A percentile compares a stretch with the other conserved stretches of the same genome.
Evolutionary conservation across 2,113 vertebrate genomes (phyloP).

Genomic region (Caretta caretta): DNA sequence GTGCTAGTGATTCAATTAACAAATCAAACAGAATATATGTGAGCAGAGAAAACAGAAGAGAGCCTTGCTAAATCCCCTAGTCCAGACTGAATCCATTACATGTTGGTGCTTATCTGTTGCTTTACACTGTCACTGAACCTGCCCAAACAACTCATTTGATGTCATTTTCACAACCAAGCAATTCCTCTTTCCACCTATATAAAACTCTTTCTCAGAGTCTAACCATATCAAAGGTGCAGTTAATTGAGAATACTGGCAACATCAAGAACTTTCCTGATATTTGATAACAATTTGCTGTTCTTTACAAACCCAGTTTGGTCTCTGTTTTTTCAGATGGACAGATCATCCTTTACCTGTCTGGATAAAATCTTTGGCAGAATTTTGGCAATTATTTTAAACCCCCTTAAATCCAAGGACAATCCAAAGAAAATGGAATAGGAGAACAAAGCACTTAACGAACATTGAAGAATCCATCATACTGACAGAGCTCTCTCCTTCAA

Average conservation of each 20-base stretch:
- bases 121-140: conserved; percentile 9
- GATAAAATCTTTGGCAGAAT: conserved; percentile 11
- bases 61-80: background rate
- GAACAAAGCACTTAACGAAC: background rate
- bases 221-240: background rate
- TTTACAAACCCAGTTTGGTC: background rate
- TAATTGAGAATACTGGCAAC: background rate
- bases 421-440: conserved; percentile 31
- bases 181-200: background rate
- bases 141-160: conserved; percentile 27
- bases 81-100: conserved; percentile 4
- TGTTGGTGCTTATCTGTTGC: conserved; percentile 3
- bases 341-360: conserved; percentile 4
- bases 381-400: conserved; percentile 14
- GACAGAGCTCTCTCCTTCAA: conserved; percentile 7
- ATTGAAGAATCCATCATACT: conserved; percentile 24
- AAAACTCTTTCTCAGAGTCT: background rate
- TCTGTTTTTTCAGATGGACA: conserved; percentile 51
- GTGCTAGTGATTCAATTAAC: conserved; percentile 57
- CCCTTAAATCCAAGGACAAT: conserved; percentile 36
- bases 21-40: conserved; percentile 50
- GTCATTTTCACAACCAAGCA: background rate
- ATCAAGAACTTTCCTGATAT: background rate
- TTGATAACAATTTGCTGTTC: background rate
- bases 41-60: background rate